These are phyloP conservation scores for Pharmacophagus antenor DNA, from an alignment of 2,888 invertebrate genomes.

Conservation along the genomic window DNA sequence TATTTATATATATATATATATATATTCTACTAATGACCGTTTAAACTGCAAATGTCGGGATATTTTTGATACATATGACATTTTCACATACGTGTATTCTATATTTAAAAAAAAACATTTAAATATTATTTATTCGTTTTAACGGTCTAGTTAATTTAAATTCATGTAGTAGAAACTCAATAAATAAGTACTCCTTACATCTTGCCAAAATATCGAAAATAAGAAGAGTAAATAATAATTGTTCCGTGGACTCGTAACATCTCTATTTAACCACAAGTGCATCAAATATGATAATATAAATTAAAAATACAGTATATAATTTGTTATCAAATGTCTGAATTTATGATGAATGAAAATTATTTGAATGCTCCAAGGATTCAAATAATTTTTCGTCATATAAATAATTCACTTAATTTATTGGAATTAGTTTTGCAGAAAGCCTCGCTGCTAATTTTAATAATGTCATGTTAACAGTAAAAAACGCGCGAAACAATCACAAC, in stretches of 20 bases:
- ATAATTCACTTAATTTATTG: neutral
- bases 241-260: neutral
- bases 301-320: neutral
- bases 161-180: no score
- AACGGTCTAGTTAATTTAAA: neutral
- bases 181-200: neutral
- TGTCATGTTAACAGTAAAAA: neutral
- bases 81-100: neutral
- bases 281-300: neutral
- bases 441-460: neutral
- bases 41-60: neutral
- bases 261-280: neutral
- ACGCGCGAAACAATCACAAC: neutral
- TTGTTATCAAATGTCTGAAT: neutral
- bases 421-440: neutral
- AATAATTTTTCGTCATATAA: neutral
- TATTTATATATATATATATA: no score
- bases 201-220: neutral
- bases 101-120: neutral
- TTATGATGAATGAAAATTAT: no score
- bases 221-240: neutral
- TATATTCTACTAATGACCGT: constrained; percentile 10
- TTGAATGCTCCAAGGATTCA: no score
- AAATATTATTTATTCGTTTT: neutral
- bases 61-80: neutral